Evolutionary conservation across 1,140 invertebrate species (phyloP), one percentile per base, ranked within the genome.

Genomic region (Pinna nobilis): DNA sequence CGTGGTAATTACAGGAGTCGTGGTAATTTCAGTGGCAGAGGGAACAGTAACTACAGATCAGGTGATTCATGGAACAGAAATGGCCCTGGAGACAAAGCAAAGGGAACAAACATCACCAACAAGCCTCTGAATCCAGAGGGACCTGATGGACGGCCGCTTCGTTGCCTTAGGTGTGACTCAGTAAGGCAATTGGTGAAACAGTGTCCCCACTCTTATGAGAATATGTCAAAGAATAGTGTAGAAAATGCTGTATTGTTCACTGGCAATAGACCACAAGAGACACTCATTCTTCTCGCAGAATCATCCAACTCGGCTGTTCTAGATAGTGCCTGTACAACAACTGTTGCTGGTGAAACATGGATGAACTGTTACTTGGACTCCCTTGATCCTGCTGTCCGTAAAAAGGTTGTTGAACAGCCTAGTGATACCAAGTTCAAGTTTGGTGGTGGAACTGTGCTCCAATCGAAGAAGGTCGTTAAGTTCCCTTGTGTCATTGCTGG

Each of bases 401-500:
- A 60, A 15, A 11, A 65, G 18, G 37, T 67, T 25, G 15, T 37
- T 18, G 55, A 3, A 55, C 11, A 13, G 7, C 15, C 6, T 15
- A 67, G 67, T 63, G 53, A 59, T n/a, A 28, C 35, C 13, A 23
- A 37, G 18, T 79, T 77, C 57, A 72, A 60, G 41, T 77, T 79
- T 77, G 74, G 74, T 51, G 74, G 70, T 67, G 64, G 69, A 25
- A 61, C 37, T 66, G 47, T 68, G 32, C 41, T 73, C 25, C 13
- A 66, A n/a, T 79, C 77, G 7, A 37, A 67, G 13, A 67, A 66
- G 30, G 28, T n/a, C 33, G 77, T 60, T 9, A 69, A 20, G n/a
- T 47, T 76, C 33, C 77, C 77, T 33, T 70, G 61, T 37, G 23
- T 68, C 28, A 77, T 76, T 47, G 77, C 69, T 20, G 47, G 32